Evolutionary conservation across 1,140 invertebrate species (phyloP).

Genomic region (Ephestia elutella): DNA sequence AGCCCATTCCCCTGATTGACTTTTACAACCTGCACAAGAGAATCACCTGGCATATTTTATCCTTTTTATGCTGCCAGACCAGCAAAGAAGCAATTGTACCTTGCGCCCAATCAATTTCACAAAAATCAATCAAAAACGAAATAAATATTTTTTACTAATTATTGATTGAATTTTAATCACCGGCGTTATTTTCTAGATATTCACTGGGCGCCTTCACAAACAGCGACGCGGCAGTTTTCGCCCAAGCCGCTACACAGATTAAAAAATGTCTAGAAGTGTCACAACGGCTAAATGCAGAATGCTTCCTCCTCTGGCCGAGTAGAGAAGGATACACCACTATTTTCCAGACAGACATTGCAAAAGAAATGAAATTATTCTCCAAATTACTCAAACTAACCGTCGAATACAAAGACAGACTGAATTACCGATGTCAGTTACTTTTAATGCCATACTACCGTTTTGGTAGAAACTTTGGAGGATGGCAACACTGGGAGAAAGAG

Average conservation of each 20-base stretch:
- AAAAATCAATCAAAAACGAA: too few species aligned
- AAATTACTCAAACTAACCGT: conserved; percentile 77
- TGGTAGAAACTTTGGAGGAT: conserved; percentile 21
- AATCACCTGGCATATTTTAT: too few species aligned
- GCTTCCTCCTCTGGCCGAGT: conserved; percentile 78
- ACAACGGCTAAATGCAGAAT: conserved; percentile 77
- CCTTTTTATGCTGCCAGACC: too few species aligned
- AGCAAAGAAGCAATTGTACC: too few species aligned
- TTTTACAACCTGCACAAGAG: too few species aligned
- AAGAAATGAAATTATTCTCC: conserved; percentile 78
- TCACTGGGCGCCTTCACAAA: conserved; percentile 77
- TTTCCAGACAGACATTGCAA: conserved; percentile 76
- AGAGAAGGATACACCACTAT: conserved; percentile 77
- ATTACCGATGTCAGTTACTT: conserved; percentile 78
- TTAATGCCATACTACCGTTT: conserved; percentile 64
- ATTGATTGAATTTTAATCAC: too few species aligned
- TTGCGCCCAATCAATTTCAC: too few species aligned
- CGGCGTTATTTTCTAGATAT: conserved; percentile 62
- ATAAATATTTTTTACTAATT: too few species aligned
- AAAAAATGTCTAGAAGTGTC: conserved; percentile 80
- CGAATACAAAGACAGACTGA: conserved; percentile 79
- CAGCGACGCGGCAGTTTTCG: conserved; percentile 75
- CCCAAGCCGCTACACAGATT: conserved; percentile 77
- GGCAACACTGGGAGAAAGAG: conserved; percentile 36
- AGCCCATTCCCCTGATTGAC: too few species aligned